Evolutionary conservation across 2,113 vertebrate genomes (phyloP).

Genomic region (Serilophus lunatus): DNA sequence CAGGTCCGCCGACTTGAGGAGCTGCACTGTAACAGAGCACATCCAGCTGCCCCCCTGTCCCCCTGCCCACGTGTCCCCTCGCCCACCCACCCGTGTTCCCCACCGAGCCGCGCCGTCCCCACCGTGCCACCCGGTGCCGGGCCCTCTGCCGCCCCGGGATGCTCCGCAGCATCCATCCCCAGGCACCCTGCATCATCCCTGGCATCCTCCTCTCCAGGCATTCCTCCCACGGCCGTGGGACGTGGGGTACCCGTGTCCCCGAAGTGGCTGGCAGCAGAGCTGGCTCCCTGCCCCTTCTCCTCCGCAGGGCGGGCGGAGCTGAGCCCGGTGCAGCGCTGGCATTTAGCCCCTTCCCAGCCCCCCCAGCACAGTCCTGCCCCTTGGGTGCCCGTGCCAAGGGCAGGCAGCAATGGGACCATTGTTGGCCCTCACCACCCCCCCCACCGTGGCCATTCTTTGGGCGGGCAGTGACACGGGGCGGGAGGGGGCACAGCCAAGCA

Average conservation of each 20-base stretch:
- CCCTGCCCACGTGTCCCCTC: background rate
- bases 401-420: constrained; percentile 81
- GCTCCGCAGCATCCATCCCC: background rate
- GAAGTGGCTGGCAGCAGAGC: background rate
- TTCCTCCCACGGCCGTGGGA: background rate
- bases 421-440: constrained; percentile 69
- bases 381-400: constrained; percentile 46
- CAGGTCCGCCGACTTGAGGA: constrained; percentile 84
- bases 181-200: background rate
- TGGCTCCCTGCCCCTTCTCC: background rate
- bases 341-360: constrained; percentile 9
- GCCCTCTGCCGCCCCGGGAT: background rate
- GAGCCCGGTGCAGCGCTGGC: background rate
- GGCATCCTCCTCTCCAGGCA: background rate
- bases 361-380: constrained; percentile 70
- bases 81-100: background rate
- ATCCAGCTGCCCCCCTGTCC: background rate
- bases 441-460: constrained; percentile 76
- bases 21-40: constrained; percentile 77
- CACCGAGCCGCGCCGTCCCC: background rate
- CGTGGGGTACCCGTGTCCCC: background rate
- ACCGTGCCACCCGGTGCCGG: background rate
- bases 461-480: background rate
- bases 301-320: background rate
- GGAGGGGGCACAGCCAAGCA: background rate